Base-by-base conservation (phyloP, 1,140 invertebrate species). In the Brachionus koreanus region DNA sequence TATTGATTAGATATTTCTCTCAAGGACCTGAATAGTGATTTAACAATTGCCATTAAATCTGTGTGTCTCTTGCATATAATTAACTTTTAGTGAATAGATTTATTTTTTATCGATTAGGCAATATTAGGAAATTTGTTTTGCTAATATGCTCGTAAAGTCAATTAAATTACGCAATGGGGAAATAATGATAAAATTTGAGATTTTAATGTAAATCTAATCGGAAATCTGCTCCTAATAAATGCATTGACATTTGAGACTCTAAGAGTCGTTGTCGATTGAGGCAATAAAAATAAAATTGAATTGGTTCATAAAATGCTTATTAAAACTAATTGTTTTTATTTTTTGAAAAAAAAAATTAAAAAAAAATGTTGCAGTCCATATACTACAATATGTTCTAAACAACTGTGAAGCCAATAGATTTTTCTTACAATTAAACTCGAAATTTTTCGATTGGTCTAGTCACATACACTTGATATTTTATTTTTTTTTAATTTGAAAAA, bases 211-310 rank as follows among this genome's bases (percentile, higher is more conserved):
- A 39, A 39, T 39, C 33, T 19, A 69, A 69, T 69, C 65, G 33
- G 69, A 67, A 67, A 67, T 74, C 67, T 72, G 25, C 65, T 10
- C 65, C 37, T 69, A 37, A 37, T 69, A 46, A 46, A 74, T 74
- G 19, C 16, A 74, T 19, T 74, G 69, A 74, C 69, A 74, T 74
- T 74, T 74, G 69, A 74, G 69, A 65, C 33, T 65, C 16, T 65
- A 29, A 29, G 33, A 33, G 16, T 29, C n/a, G 5, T 57, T 57
- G 37, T 23, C 65, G 65, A 69, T 69, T 69, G 37, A 69, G 65
- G 33, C 33, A 19, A 37, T 65, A 65, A 69, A 63, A 57, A 16
- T 6, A 57, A 57, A 37, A 39, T 69, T 69, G 16, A 19, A 69
- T 69, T 69, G 65, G 37, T 35, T 69, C 65, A 69, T 57, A 57